Evolutionary conservation across 2,888 invertebrate genomes (phyloP).

Genomic region (Pyrrhia umbra): DNA sequence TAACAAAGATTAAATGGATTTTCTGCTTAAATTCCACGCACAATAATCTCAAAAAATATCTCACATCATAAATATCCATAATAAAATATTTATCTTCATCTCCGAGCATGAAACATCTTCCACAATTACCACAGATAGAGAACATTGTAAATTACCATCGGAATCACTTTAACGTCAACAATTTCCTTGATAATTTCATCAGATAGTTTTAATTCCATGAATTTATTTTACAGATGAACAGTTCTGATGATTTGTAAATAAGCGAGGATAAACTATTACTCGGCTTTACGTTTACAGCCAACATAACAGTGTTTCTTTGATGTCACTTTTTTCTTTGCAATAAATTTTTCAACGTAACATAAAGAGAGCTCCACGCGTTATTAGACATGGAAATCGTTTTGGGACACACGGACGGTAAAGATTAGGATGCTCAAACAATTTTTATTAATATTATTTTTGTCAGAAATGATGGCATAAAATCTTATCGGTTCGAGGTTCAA

Average conservation of each 20-base stretch:
- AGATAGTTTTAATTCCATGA: conserved; percentile 56
- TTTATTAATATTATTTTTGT: background rate
- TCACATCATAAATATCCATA: conserved; percentile 19
- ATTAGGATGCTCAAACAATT: background rate
- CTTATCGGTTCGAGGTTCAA: no score
- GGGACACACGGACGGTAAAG: conserved; percentile 66
- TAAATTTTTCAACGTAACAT: conserved; percentile 83
- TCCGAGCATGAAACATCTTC: conserved; percentile 31
- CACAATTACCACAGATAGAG: conserved; percentile 51
- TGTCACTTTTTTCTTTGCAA: conserved; percentile 83
- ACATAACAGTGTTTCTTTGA: conserved; percentile 80
- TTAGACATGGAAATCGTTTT: conserved; percentile 78
- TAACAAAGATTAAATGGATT: conserved; percentile 7
- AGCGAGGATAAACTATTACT: conserved; percentile 59
- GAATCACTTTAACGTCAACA: conserved; percentile 54
- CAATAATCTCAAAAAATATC: conserved; percentile 11
- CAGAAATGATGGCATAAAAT: no score
- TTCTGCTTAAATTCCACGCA: conserved; percentile 1
- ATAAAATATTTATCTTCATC: conserved; percentile 43
- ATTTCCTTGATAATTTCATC: conserved; percentile 65
- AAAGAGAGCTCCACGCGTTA: conserved; percentile 79
- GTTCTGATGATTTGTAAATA: conserved; percentile 65
- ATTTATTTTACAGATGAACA: conserved; percentile 58
- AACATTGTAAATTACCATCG: conserved; percentile 56
- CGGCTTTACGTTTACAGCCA: conserved; percentile 71